Percentiles rank a stretch among this genome's conserved stretches.
These are phyloP conservation scores for Gymnoscopelus microlampas DNA, from an alignment of 2,797 vertebrate species.

Conservation along the genomic window DNA sequence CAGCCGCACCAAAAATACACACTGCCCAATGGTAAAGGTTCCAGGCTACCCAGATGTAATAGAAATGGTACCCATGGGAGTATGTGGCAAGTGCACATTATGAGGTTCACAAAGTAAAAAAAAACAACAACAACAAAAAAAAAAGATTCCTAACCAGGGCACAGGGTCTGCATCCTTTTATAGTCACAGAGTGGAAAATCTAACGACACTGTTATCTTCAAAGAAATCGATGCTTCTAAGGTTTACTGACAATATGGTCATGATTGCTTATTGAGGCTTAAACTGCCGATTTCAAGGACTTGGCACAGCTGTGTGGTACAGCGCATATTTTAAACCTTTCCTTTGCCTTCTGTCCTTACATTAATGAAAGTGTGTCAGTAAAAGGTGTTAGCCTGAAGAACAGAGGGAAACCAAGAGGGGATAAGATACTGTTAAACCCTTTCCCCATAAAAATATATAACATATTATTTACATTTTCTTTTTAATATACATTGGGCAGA, in stretches of 20 bases:
- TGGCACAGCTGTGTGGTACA: neutral
- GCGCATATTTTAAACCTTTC: neutral
- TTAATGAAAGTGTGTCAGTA: neutral
- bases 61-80: conserved; percentile 38
- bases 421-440: conserved; percentile 17
- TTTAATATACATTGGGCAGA: no score
- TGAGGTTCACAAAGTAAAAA: neutral
- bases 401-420: conserved; percentile 3
- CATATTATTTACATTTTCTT: conserved; percentile 28
- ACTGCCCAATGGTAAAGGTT: neutral
- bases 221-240: conserved; percentile 19
- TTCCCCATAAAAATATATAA: conserved; percentile 25
- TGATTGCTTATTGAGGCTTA: neutral
- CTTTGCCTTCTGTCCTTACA: conserved; percentile 10
- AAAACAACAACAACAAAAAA: conserved; percentile 1
- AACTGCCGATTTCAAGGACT: conserved; percentile 1
- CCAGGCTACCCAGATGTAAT: conserved; percentile 33
- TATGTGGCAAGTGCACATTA: neutral
- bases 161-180: neutral
- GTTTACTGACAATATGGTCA: conserved; percentile 15
- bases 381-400: neutral
- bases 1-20: conserved; percentile 4
- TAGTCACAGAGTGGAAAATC: conserved; percentile 8
- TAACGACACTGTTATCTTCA: conserved; percentile 17
- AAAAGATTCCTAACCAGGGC: neutral